Percentiles rank a stretch among this genome's conserved stretches.
phyloP scores from a whole-genome alignment of 2,888 invertebrate genomes.

The Spatulosminthurus flaviceps region DNA sequence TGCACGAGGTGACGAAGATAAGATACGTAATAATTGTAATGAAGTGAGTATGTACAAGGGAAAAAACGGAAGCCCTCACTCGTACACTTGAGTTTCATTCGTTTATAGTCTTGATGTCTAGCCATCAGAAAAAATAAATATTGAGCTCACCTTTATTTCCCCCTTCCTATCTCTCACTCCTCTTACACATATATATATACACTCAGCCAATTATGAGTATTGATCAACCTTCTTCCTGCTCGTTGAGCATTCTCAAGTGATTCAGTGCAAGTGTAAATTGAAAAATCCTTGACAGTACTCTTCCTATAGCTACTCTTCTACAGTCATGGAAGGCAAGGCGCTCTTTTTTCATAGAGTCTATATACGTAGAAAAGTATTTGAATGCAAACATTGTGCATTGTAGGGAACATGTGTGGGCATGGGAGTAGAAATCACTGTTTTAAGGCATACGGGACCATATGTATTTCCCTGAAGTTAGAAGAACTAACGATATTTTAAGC shows the following conservation, averaged over 20 bases:
- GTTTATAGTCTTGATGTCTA: not conserved
- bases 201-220: not conserved
- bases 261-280: constrained; percentile 41
- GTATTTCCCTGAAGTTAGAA: not conserved
- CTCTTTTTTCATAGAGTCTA: not conserved
- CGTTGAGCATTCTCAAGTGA: constrained; percentile 5
- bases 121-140: not conserved
- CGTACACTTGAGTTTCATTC: not conserved
- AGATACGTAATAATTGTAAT: too few species aligned
- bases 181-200: not conserved
- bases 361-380: not conserved
- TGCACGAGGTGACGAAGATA: too few species aligned
- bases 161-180: not conserved
- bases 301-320: not conserved
- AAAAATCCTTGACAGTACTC: constrained; percentile 40
- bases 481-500: constrained; percentile 9
- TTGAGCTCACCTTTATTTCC: constrained; percentile 15
- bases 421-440: not conserved
- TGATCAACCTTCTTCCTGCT: constrained; percentile 18
- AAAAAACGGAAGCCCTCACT: not conserved
- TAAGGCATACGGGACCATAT: not conserved
- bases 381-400: too few species aligned
- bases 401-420: too few species aligned
- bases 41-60: too few species aligned
- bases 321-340: not conserved